Conservation (phyloP, 1,140 invertebrate species). For the Panagrolaimus sp. region DNA sequence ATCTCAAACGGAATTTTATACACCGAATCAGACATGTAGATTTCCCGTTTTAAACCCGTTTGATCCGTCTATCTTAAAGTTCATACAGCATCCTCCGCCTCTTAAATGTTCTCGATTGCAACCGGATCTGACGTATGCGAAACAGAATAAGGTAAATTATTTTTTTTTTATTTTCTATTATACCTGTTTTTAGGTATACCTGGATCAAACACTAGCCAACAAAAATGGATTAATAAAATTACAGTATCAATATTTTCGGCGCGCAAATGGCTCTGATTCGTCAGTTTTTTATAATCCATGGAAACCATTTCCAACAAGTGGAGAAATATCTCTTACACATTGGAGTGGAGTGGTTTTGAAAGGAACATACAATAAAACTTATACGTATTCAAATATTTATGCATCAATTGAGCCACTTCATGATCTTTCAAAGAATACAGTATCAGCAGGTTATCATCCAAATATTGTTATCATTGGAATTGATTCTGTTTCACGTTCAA, state of each 20-base stretch:
- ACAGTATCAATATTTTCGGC: constrained; percentile 1
- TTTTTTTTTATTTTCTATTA: neutral
- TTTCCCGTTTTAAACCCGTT: constrained; percentile 3
- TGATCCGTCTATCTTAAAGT: neutral
- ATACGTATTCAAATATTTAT: constrained; percentile 6
- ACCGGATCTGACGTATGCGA: neutral
- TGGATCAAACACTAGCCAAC: neutral
- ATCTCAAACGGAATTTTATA: neutral
- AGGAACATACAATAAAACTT: constrained; percentile 6
- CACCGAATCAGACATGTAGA: neutral
- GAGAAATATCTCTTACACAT: neutral
- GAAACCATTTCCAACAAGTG: neutral
- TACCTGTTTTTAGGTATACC: neutral
- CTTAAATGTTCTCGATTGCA: neutral
- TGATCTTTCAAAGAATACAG: neutral
- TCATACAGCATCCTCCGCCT: neutral
- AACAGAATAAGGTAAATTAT: neutral
- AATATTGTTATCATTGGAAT: constrained; percentile 29
- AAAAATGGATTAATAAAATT: neutral
- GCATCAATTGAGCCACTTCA: constrained; percentile 7
- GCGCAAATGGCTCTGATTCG: constrained; percentile 8
- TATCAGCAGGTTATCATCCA: constrained; percentile 8
- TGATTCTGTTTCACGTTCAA: constrained; percentile 36
- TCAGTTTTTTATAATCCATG: constrained; percentile 5
- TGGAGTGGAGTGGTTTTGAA: neutral